Base-by-base conservation (phyloP, 2,113 vertebrate genomes). In the Entelurus aequoreus region DNA sequence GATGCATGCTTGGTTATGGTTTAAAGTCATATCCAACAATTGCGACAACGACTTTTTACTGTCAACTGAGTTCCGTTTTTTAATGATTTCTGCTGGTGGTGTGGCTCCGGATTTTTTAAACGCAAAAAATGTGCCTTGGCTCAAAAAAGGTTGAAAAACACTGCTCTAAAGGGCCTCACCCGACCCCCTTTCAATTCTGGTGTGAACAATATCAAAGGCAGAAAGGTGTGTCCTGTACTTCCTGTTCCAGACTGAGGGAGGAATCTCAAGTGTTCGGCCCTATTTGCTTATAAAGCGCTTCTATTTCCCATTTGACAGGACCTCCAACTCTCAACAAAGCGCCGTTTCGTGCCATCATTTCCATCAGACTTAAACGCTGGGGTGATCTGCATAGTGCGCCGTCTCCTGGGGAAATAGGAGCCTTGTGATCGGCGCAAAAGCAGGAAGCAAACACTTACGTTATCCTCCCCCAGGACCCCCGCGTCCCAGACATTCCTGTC, bases 401-500 rank as follows among this genome's bases (percentile, higher is more conserved):
- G 47, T 64, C 48, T 69, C n/a, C 14, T n/a, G 2, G 48, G 64
- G n/a, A 66, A 61, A 60, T 13, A 5, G 40, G n/a, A 56, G 62
- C 58, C 38, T 49, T 54, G 28, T 48, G 42, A 70, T 51, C 50
- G 42, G 36, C 72, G 11, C 28, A 72, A 72, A 61, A 60, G 65
- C 76, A 64, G 52, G 63, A 75, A 67, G 58, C 16, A 4, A 63
- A 66, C 19, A 38, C 19, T 60, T 38, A 48, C 1, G 8, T 21
- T 36, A 66, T 53, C 3, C 52, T 68, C 40, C 5, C 73, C 55
- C 64, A 67, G 69, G 64, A 28, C 15, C 12, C 4, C 8, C 40
- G 40, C 58, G 65, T 68, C 68, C n/a, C 42, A 44, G 12, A 38
- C 62, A 70, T 75, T 69, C 54, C 64, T 59, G 28, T 69, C 66